These are phyloP conservation scores for Sepiola atlantica DNA, from an alignment of 2,888 invertebrate species.

Conservation along the genomic window DNA sequence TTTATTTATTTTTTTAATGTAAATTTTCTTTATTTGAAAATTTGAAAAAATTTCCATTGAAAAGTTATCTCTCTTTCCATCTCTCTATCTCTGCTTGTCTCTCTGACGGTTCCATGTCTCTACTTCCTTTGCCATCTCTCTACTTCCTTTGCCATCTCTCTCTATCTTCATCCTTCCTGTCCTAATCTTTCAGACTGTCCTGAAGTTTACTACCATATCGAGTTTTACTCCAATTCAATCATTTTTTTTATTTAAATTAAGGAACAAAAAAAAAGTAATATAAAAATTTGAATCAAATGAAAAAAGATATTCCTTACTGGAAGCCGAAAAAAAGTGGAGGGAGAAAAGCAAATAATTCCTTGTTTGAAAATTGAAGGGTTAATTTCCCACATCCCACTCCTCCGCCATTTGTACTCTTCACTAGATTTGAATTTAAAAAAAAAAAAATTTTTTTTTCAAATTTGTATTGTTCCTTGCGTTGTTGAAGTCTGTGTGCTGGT, in stretches of 20 bases:
- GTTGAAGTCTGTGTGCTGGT: conserved; percentile 8
- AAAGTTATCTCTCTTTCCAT: neutral
- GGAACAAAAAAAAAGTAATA: neutral
- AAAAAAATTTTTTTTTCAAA: conserved; percentile 1
- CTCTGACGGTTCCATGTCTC: neutral
- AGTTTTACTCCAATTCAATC: neutral
- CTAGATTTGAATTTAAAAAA: conserved; percentile 9
- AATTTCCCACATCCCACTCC: neutral
- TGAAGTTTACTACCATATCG: neutral
- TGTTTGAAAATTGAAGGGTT: conserved; percentile 22
- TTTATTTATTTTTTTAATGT: neutral
- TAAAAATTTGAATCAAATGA: neutral
- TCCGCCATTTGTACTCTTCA: neutral
- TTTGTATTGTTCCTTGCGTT: neutral
- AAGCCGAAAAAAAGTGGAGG: neutral
- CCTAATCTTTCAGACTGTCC: neutral
- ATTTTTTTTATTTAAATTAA: neutral
- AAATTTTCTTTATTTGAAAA: neutral
- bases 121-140: neutral
- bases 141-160: neutral
- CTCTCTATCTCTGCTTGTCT: neutral
- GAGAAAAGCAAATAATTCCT: neutral
- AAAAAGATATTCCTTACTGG: too few relatives aligned
- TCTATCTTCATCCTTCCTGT: neutral
- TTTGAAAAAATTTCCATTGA: neutral